Percentiles rank a stretch among this genome's conserved stretches.
These are phyloP conservation scores for Lates calcarifer DNA, from an alignment of 2,113 vertebrate species.

Conservation along the genomic window DNA sequence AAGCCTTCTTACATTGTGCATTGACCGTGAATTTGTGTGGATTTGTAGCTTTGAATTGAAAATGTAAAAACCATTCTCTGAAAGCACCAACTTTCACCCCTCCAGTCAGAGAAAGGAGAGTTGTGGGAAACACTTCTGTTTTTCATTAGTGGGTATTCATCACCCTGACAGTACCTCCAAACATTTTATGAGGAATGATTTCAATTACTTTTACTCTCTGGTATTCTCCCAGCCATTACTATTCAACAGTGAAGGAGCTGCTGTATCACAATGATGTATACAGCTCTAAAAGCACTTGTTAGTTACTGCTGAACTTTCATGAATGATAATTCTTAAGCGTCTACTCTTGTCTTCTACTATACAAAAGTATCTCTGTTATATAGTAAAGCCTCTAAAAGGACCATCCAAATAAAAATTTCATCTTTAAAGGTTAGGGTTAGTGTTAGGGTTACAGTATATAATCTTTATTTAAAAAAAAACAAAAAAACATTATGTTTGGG, in stretches of 20 bases:
- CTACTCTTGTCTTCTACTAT: slow-evolving; percentile 39
- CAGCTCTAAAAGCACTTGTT: slow-evolving; percentile 58
- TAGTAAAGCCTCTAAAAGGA: slow-evolving; percentile 32
- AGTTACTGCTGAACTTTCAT: slow-evolving; percentile 59
- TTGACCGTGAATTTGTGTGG: slow-evolving; percentile 37
- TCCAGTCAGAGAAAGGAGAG: slow-evolving; percentile 39
- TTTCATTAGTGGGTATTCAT: slow-evolving; percentile 65
- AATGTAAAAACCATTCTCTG: slow-evolving; percentile 32
- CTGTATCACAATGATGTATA: slow-evolving; percentile 63
- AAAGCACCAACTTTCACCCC: slow-evolving; percentile 49
- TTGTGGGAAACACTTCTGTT: slow-evolving; percentile 50
- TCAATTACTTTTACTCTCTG: slow-evolving; percentile 73
- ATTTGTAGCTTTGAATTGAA: slow-evolving; percentile 49
- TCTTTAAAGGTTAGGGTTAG: too few relatives aligned
- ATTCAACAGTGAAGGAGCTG: slow-evolving; percentile 58
- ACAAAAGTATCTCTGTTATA: slow-evolving; percentile 22
- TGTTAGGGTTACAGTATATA: not conserved
- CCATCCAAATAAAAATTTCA: slow-evolving; percentile 2
- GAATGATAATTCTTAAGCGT: slow-evolving; percentile 51
- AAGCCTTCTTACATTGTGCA: slow-evolving; percentile 47
- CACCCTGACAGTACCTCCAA: slow-evolving; percentile 59
- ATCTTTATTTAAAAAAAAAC: too few relatives aligned
- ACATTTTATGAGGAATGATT: slow-evolving; percentile 75
- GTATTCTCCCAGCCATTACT: slow-evolving; percentile 61
- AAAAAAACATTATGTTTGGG: slow-evolving; percentile 6